phyloP scores from a whole-genome alignment of 2,113 vertebrate genomes.

The Ammospiza nelsoni region DNA sequence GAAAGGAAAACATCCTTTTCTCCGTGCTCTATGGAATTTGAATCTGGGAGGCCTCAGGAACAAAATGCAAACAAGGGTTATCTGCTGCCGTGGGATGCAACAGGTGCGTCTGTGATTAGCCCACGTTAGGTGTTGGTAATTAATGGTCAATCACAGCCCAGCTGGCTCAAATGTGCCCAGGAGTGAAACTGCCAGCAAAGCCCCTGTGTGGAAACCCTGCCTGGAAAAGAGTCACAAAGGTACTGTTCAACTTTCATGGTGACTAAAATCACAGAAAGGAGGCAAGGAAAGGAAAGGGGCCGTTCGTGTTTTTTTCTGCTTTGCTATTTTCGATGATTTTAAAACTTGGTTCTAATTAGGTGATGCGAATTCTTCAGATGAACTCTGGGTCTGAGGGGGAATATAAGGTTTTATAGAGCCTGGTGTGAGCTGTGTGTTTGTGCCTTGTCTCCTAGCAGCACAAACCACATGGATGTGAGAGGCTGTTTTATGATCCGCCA shows the following conservation, averaged over 20 bases:
- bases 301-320: neutral
- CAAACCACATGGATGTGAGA: constrained; percentile 49
- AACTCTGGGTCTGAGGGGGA: constrained; percentile 37
- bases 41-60: no score
- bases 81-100: no score
- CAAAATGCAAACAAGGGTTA: no score
- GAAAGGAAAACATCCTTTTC: constrained; percentile 72
- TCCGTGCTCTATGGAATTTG: neutral
- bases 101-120: no score
- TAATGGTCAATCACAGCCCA: no score
- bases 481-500: constrained; percentile 24
- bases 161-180: neutral
- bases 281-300: neutral
- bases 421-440: constrained; percentile 49
- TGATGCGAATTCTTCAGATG: constrained; percentile 50
- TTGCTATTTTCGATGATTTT: neutral
- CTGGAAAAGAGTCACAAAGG: neutral
- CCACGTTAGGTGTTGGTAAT: no score
- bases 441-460: constrained; percentile 68
- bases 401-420: constrained; percentile 47
- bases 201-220: neutral
- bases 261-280: constrained; percentile 8
- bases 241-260: neutral
- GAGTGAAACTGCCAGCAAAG: neutral
- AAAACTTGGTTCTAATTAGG: constrained; percentile 57